Conservation (phyloP, 64 coral and sea anemone species). For the Porites australiensis region DNA sequence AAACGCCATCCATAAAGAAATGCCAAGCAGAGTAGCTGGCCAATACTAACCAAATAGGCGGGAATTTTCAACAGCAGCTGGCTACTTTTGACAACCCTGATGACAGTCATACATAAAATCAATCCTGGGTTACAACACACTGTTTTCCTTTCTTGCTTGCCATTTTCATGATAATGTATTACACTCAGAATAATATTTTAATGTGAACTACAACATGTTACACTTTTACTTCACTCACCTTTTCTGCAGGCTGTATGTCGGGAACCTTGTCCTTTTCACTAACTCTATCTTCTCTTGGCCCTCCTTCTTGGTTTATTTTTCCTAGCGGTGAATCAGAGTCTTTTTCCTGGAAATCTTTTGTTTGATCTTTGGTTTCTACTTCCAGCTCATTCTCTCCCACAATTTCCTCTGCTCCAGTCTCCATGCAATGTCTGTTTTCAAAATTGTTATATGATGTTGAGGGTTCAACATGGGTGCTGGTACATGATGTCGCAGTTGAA, state of each 20-base stretch:
- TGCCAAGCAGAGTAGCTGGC: too few relatives aligned
- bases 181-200: too few relatives aligned
- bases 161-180: background rate
- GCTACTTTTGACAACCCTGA: too few relatives aligned
- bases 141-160: too few relatives aligned
- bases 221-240: background rate
- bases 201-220: too few relatives aligned
- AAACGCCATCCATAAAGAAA: too few relatives aligned
- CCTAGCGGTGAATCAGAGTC: background rate
- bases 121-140: too few relatives aligned
- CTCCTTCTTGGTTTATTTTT: background rate
- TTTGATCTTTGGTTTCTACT: background rate
- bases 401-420: background rate
- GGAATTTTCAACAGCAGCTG: too few relatives aligned
- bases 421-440: background rate
- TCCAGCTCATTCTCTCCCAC: background rate
- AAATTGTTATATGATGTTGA: background rate
- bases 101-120: too few relatives aligned
- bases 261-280: background rate
- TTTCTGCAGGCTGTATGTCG: background rate
- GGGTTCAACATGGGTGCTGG: background rate
- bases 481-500: slow-evolving; percentile 22
- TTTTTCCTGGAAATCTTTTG: slow-evolving; percentile 16
- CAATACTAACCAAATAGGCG: too few relatives aligned
- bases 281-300: background rate